Conservation (phyloP, 2,888 invertebrate species). For the Stramonita haemastoma region DNA sequence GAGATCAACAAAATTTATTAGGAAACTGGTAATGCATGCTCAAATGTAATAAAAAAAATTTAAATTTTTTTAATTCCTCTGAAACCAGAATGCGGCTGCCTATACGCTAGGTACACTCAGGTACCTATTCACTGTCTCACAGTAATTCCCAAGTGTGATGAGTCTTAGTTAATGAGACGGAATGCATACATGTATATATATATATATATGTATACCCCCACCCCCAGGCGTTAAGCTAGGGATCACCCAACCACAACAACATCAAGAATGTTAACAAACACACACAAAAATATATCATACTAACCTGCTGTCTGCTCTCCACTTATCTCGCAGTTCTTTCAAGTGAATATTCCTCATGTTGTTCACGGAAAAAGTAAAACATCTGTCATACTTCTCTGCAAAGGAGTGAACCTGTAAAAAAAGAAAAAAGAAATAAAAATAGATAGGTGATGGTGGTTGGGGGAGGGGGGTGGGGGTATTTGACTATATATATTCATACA, state of each 20-base stretch:
- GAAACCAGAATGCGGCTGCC: too few relatives aligned
- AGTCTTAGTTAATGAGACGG: neutral
- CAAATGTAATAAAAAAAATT: too few relatives aligned
- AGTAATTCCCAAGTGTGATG: too few relatives aligned
- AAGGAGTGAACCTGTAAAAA: conserved; percentile 83
- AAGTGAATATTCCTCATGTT: conserved; percentile 95
- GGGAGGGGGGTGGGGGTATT: neutral
- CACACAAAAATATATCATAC: conserved; percentile 21
- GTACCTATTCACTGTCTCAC: too few relatives aligned
- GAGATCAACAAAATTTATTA: neutral
- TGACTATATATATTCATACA: too few relatives aligned
- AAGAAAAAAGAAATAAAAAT: neutral
- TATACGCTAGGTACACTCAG: too few relatives aligned
- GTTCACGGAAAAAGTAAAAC: conserved; percentile 92
- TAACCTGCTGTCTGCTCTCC: conserved; percentile 87
- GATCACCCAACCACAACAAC: neutral
- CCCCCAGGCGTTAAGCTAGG: neutral
- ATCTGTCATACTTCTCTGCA: conserved; percentile 88
- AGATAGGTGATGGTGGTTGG: neutral
- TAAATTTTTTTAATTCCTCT: too few relatives aligned
- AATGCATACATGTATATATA: too few relatives aligned
- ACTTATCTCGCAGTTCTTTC: conserved; percentile 90
- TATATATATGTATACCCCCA: too few relatives aligned
- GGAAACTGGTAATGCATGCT: too few relatives aligned
- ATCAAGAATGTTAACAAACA: neutral